Evolutionary conservation across 2,113 vertebrate species (phyloP).

Genomic region (Thalassarche chlororhynchos): DNA sequence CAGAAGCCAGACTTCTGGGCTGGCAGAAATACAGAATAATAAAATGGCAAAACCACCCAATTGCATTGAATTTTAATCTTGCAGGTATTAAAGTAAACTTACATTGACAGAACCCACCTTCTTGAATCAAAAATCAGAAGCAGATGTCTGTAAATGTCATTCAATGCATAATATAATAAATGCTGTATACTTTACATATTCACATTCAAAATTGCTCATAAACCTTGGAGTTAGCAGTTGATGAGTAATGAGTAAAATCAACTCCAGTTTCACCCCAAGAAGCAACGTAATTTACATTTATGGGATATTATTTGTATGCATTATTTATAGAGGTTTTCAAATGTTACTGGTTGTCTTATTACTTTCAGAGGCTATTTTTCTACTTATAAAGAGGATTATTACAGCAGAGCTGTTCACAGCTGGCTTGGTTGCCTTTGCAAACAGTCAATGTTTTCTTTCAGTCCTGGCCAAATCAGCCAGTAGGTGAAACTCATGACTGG

Average conservation of each 20-base stretch:
- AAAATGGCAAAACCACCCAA: background rate
- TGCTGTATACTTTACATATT: background rate
- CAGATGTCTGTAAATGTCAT: constrained; percentile 16
- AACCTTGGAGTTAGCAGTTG: background rate
- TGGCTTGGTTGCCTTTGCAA: background rate
- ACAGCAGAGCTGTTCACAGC: background rate
- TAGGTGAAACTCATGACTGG: background rate
- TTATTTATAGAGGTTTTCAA: background rate
- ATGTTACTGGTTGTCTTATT: background rate
- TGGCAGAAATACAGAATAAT: background rate
- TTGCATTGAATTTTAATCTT: background rate
- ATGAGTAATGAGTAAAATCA: constrained; percentile 17
- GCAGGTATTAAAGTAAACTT: background rate
- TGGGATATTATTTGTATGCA: background rate
- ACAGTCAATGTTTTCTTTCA: background rate
- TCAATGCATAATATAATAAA: background rate
- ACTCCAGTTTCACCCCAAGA: constrained; percentile 5
- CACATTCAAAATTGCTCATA: constrained; percentile 18
- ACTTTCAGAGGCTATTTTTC: constrained; percentile 14
- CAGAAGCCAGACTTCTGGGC: background rate
- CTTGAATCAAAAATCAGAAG: constrained; percentile 1
- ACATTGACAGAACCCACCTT: background rate
- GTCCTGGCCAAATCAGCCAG: background rate
- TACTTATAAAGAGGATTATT: background rate
- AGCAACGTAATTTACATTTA: background rate